Conservation (phyloP, 1,140 invertebrate genomes). For the Agrilus planipennis region DNA sequence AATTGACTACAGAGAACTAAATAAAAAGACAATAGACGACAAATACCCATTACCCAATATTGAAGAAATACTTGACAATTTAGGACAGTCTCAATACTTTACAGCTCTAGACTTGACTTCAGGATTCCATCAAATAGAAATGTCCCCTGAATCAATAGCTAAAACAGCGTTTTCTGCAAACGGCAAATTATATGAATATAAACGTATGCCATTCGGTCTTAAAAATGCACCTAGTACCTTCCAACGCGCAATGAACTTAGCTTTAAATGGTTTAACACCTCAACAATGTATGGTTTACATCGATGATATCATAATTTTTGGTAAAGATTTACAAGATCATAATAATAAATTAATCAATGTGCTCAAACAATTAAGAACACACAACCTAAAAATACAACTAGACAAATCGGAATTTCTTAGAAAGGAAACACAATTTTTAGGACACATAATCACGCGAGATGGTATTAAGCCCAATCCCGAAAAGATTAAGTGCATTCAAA, state of each 20-base stretch:
- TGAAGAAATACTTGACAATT: not conserved
- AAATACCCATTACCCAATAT: constrained; percentile 3
- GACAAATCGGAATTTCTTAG: constrained; percentile 12
- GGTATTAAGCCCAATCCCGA: constrained; percentile 13
- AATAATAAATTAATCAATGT: constrained; percentile 3
- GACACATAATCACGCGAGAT: constrained; percentile 9
- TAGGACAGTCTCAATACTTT: constrained; percentile 21
- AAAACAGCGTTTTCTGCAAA: constrained; percentile 32
- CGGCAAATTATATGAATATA: constrained; percentile 21
- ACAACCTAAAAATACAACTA: constrained; percentile 12
- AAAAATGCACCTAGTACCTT: constrained; percentile 3
- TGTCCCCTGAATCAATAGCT: constrained; percentile 22
- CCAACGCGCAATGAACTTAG: not conserved
- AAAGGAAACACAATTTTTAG: constrained; percentile 11
- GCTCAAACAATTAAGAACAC: not conserved
- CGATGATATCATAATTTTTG: constrained; percentile 2
- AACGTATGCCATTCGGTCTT: constrained; percentile 16
- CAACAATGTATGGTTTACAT: not conserved
- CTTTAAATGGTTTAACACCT: not conserved
- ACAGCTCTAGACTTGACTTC: constrained; percentile 30
- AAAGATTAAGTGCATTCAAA: constrained; percentile 11
- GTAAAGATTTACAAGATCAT: constrained; percentile 2
- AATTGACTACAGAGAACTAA: constrained; percentile 3
- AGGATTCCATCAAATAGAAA: constrained; percentile 37
- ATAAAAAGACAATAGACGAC: not conserved